Base-by-base conservation (phyloP, 2,888 invertebrate genomes). In the Ichneumoninae sp. region DNA sequence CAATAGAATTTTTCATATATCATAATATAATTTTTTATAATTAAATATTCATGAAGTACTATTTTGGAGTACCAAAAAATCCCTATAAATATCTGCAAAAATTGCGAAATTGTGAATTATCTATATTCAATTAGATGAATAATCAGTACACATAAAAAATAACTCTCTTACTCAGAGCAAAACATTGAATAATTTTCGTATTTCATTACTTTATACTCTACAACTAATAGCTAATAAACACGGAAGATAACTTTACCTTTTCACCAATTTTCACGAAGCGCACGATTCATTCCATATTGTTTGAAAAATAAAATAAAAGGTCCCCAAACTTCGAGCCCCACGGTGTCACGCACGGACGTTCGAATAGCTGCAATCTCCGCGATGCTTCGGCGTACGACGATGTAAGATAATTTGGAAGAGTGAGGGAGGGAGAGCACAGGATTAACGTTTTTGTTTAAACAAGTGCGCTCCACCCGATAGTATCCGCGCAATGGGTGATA, bases 391-490 rank as follows among this genome's bases (percentile, higher is more conserved):
- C 33, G 30, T 13, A 40, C 0, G 33, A 16, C 16, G 30, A 62
- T n/a, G 62, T 16, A 16, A 13, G 62, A 62, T 30, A 16, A 62
- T 62, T 62, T 4, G 62, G 2, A 30, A 16, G 33, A 62, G 62
- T 2, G 62, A 16, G 16, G 6, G 33, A 16, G 62, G 30, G 62
- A 30, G 33, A 52, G n/a, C 7, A 54, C 26, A 3, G 40, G 47
- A 76, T 76, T 40, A 40, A 22, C 65, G 36, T 33, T 66, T 22
- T 76, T 66, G 22, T 76, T 76, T 76, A 36, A 76, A 76, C 76
- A 76, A 76, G 66, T 76, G 76, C 54, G 6, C 50, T 50, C 22
- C 8, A 22, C 19, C 26, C 66, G 62, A n/a, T 40, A n/a, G 3
- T 40, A 19, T 40, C 8, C 40, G 7, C 36, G 40, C 10, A 36